A percentile compares a stretch with the other conserved stretches of the same genome.
phyloP scores from a whole-genome alignment of 2,113 vertebrate genomes.

The Pongo pygmaeus region DNA sequence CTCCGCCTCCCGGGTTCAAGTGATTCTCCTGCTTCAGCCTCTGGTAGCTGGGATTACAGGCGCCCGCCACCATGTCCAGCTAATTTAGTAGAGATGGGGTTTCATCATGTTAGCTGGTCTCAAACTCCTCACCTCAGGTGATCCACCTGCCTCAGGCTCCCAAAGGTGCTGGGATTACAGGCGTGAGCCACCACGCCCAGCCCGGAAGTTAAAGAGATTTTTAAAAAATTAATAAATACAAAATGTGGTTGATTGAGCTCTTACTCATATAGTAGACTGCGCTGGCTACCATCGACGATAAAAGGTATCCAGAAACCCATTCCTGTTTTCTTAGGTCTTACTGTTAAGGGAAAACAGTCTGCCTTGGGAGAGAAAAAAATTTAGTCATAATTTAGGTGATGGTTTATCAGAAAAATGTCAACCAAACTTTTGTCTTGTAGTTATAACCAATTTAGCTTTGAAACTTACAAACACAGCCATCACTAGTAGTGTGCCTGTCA shows the following conservation, averaged over 20 bases:
- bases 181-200: too few species aligned
- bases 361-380: background rate
- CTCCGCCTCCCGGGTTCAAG: too few species aligned
- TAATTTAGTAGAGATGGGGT: too few species aligned
- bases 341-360: background rate
- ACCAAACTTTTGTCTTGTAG: background rate
- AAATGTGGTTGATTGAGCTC: background rate
- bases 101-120: too few species aligned
- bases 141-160: too few species aligned
- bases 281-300: background rate
- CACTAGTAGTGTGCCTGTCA: background rate
- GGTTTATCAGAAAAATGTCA: background rate
- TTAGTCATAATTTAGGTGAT: background rate
- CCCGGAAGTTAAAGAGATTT: background rate
- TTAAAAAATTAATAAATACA: background rate
- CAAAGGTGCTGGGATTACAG: too few species aligned
- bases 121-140: too few species aligned
- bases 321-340: background rate
- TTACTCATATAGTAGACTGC: background rate
- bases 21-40: too few species aligned
- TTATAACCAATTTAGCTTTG: background rate
- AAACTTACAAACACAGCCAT: background rate
- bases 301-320: background rate
- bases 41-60: too few species aligned
- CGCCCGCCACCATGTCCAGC: too few species aligned